Evolutionary conservation across 1,140 invertebrate genomes (phyloP).

Genomic region (Plutomurus gul): DNA sequence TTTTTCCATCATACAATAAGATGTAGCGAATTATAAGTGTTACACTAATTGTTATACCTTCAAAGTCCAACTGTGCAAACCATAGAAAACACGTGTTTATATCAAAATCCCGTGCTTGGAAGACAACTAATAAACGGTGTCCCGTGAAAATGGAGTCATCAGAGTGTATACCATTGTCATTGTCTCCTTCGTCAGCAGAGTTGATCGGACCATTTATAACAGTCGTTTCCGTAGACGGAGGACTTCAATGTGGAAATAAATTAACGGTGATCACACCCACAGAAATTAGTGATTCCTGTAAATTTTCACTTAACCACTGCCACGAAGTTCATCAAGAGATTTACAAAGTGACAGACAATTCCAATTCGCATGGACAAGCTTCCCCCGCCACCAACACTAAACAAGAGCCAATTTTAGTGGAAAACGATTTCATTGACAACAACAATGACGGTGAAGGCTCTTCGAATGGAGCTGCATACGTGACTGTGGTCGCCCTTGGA

Average conservation of each 20-base stretch:
- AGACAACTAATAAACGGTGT: no score
- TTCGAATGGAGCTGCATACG: slow-evolving; percentile 37
- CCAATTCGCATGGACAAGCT: neutral
- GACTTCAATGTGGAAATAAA: slow-evolving; percentile 50
- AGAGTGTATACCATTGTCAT: neutral
- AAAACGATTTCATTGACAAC: neutral
- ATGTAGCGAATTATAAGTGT: no score
- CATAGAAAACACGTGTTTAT: no score
- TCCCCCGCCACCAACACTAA: neutral
- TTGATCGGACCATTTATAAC: slow-evolving; percentile 51
- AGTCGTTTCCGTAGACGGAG: slow-evolving; percentile 52
- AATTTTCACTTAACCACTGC: neutral
- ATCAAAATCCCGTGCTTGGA: no score
- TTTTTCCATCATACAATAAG: no score
- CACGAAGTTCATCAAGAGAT: neutral
- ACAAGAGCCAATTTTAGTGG: neutral
- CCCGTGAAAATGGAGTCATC: neutral
- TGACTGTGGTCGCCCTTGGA: slow-evolving; percentile 50
- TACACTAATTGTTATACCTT: no score
- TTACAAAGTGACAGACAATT: neutral
- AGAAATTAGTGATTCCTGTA: slow-evolving; percentile 29
- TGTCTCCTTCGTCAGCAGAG: neutral
- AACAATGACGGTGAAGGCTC: neutral
- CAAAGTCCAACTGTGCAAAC: no score
- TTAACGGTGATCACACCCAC: slow-evolving; percentile 52